These are phyloP conservation scores for Yponomeuta evonymella DNA, from an alignment of 2,888 invertebrate genomes.

Conservation along the genomic window DNA sequence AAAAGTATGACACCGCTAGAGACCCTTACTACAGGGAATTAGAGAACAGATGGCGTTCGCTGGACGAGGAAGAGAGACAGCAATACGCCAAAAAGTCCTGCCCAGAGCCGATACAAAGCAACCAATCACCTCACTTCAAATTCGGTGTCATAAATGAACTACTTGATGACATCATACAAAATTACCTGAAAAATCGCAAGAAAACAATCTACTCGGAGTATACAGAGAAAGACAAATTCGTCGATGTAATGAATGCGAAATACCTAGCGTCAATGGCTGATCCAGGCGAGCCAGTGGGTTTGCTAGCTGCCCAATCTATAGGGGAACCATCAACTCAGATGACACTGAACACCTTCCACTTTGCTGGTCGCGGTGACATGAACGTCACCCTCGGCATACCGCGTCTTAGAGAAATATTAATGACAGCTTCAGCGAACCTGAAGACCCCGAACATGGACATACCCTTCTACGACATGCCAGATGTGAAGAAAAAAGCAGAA, in stretches of 20 bases:
- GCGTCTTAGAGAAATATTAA: constrained; percentile 95
- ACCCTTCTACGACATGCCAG: constrained; percentile 79
- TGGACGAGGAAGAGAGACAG: constrained; percentile 76
- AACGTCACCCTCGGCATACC: constrained; percentile 99
- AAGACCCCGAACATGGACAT: constrained; percentile 98
- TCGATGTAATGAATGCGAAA: constrained; percentile 85
- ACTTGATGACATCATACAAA: constrained; percentile 80
- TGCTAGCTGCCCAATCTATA: constrained; percentile 97
- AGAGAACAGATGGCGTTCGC: constrained; percentile 80
- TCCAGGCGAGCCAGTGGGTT: constrained; percentile 97
- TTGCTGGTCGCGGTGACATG: constrained; percentile 99
- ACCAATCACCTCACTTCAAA: constrained; percentile 82
- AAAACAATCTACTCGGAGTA: constrained; percentile 37
- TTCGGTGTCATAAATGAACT: constrained; percentile 92
- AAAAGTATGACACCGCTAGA: constrained; percentile 73
- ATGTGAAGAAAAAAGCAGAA: constrained; percentile 78
- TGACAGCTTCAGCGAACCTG: constrained; percentile 94
- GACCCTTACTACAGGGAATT: constrained; percentile 76
- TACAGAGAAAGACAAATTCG: constrained; percentile 71
- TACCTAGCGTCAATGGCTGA: constrained; percentile 84
- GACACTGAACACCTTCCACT: constrained; percentile 99
- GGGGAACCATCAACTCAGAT: constrained; percentile 99
- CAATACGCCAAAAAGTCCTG: constrained; percentile 74
- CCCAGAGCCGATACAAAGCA: constrained; percentile 85
- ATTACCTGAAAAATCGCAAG: constrained; percentile 71